Base-by-base conservation (phyloP, 2,113 vertebrate genomes). In the Opisthocomus hoazin region DNA sequence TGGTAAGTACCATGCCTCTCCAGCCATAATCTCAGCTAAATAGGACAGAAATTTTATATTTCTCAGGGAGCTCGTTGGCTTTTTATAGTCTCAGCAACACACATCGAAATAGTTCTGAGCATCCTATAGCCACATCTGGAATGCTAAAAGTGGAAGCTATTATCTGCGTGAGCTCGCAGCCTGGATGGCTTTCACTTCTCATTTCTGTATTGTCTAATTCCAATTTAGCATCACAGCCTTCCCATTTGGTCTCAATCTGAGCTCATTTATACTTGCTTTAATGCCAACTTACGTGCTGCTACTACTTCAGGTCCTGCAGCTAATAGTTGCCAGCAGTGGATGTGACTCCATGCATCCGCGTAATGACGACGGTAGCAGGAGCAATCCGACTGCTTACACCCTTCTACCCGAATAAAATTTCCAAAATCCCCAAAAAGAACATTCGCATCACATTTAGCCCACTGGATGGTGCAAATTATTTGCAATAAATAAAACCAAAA, bases 281-380 rank as follows among this genome's bases (percentile, higher is more conserved):
- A 45, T 9, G 23, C 15, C 61, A 26, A 8, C 34, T 43, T 26
- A 2, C 0, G 16, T 4, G 36, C 17, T 29, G 54, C 57, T 74
- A n/a, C n/a, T n/a, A 1, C 58, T 73, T 22, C 19, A 36, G 23
- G 10, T 34, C 12, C 60, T 43, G 5, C 15, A 15, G 26, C 22
- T 39, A 26, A n/a, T 1, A 32, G 39, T 9, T 39, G 30, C 26
- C 65, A 51, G 39, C 23, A 18, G 41, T 0, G 46, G 39, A 9
- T 19, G 14, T 2, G 19, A 68, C 43, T 6, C 66, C 29, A 24
- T 36, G 11, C 6, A 1, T 32, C 29, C 3, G 3, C 3, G 0
- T 16, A 66, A 24, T 12, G 18, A 18, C 37, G 12, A 6, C 0
- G 3, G 29, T 2, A 71, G 22, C 4, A 66, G 41, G 46, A 78